phyloP scores from a whole-genome alignment of 2,113 vertebrate species.

The Sorex araneus region DNA sequence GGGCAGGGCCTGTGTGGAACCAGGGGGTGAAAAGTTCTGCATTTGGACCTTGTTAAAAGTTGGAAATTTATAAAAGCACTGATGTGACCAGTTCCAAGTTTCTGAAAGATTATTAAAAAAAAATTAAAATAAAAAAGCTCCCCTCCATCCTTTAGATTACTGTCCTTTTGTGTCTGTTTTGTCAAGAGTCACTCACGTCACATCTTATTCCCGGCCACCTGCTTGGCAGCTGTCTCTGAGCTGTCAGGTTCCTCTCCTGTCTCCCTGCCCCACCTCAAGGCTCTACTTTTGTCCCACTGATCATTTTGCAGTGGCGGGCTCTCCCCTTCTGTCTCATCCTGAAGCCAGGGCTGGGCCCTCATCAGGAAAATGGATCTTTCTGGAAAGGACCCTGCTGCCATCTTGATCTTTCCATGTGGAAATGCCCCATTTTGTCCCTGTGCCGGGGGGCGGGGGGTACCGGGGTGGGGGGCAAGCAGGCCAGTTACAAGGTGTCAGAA shows the following conservation, averaged over 20 bases:
- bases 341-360: not conserved
- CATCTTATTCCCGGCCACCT: not conserved
- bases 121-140: no score
- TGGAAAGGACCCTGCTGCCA: no score
- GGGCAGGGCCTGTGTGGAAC: not conserved
- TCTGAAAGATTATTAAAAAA: not conserved
- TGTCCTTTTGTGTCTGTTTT: not conserved
- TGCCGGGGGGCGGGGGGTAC: no score
- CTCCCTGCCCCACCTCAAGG: no score
- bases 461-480: not conserved
- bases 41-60: not conserved
- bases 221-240: not conserved
- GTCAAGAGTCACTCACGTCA: not conserved
- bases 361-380: not conserved
- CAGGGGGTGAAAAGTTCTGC: not conserved
- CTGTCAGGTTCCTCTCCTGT: not conserved
- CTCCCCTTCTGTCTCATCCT: not conserved
- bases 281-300: not conserved
- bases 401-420: not conserved
- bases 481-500: not conserved
- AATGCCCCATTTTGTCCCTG: no score
- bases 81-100: not conserved
- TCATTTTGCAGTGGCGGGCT: not conserved
- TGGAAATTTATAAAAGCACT: conserved; percentile 20
- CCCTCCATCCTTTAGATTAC: rapidly evolving